A percentile compares a stretch with the other conserved stretches of the same genome.
Evolutionary conservation across 1,140 invertebrate species (phyloP).

Genomic region (Cotesia glomerata): DNA sequence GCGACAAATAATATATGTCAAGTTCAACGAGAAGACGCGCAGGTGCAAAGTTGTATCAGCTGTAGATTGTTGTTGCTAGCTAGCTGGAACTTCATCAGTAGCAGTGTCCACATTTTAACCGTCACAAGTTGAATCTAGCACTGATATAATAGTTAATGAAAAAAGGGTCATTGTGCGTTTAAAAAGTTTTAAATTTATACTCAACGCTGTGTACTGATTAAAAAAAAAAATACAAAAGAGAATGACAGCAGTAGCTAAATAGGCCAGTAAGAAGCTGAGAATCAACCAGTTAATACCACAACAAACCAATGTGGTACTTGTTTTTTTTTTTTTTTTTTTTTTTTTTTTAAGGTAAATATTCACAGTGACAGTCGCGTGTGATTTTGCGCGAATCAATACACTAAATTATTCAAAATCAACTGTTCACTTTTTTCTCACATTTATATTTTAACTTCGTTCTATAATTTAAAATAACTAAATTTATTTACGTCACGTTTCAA

Average conservation of each 20-base stretch:
- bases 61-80: conserved; percentile 14
- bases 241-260: not conserved
- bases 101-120: not conserved
- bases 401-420: no score
- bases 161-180: not conserved
- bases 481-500: no score
- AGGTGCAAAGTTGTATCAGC: conserved; percentile 18
- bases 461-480: no score
- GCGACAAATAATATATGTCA: not conserved
- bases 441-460: no score
- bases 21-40: not conserved
- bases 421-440: no score
- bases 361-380: no score
- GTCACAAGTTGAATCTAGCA: not conserved
- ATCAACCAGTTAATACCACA: not conserved
- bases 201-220: not conserved
- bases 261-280: no score
- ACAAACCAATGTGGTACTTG: not conserved
- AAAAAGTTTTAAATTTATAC: not conserved
- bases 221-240: not conserved
- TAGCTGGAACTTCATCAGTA: not conserved
- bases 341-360: conserved; percentile 11
- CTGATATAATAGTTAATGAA: not conserved
- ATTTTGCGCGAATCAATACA: no score
- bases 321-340: not conserved